Percentiles rank a stretch among this genome's conserved stretches.
phyloP scores from a whole-genome alignment of 2,888 invertebrate species.

The Campoplex capitator region DNA sequence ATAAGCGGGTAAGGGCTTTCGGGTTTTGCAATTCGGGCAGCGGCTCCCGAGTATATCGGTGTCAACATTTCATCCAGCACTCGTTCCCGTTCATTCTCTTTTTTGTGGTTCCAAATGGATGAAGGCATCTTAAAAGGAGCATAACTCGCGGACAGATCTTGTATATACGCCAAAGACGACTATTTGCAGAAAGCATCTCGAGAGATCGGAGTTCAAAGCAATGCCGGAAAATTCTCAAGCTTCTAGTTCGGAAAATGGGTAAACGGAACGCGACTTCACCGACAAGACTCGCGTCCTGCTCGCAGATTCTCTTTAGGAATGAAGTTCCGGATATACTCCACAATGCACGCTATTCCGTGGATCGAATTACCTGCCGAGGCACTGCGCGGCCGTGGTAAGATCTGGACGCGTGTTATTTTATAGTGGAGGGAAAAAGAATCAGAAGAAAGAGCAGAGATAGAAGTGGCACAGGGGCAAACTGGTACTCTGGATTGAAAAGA shows the following conservation, averaged over 20 bases:
- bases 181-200: not conserved
- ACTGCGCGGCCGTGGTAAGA: not conserved
- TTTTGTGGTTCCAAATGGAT: not conserved
- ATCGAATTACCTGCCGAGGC: not conserved
- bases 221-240: slow-evolving; percentile 30
- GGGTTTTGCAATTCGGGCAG: slow-evolving; percentile 50
- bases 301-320: slow-evolving; percentile 5
- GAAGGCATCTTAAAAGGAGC: not conserved
- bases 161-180: not conserved
- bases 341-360: slow-evolving; percentile 21
- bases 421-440: not conserved
- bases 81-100: not conserved
- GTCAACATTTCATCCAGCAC: not conserved
- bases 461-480: slow-evolving; percentile 36
- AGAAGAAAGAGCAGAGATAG: not conserved
- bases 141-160: not conserved
- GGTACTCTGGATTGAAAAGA: not conserved
- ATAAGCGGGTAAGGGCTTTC: slow-evolving; percentile 47
- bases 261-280: slow-evolving; percentile 34
- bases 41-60: not conserved
- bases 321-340: slow-evolving; percentile 27
- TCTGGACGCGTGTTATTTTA: slow-evolving; percentile 16
- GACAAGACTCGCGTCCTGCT: not conserved
- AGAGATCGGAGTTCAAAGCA: slow-evolving; percentile 43
- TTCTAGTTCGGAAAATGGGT: slow-evolving; percentile 32